Base-by-base conservation (phyloP, 2,797 vertebrate species). In the Pipistrellus pipistrellus region DNA sequence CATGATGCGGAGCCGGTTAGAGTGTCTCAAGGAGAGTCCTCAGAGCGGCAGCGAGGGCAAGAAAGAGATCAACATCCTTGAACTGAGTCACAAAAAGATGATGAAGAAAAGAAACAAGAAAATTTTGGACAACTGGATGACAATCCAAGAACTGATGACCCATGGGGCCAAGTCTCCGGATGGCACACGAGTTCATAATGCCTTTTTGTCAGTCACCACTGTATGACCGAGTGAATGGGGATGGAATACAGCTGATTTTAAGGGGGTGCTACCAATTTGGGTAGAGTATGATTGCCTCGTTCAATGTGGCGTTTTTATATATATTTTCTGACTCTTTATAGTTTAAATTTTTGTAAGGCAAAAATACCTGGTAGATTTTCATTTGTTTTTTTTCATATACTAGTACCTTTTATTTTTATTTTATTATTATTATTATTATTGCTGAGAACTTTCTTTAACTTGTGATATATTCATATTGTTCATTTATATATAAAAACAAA, bases 91-190 rank as follows among this genome's bases (percentile, higher is more conserved):
- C 98, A 99, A 99, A 98, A 99, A 99, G 98, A 99, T 99, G 99
- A 99, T 99, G 99, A 99, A 99, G 97, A 99, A 99, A 96, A 99
- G 99, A 85, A 99, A 99, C 98, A 99, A 99, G 98, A 99, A 99
- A 98, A 99, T 99, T 95, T 98, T 99, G 97, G 99, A 99, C 98
- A 99, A 99, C 98, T 99, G 99, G 99, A 99, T 99, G 99, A 99
- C 99, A 94, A 99, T 99, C 97, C 99, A 99, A 98, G 99, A 99
- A 98, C 98, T 99, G 97, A 99, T 99, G 99, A 99, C 99, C 93
- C 99, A 99, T 0, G 99, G 99, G 90, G 99, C 99, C 90, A 99
- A 99, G 97, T 99, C 99, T 46, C 99, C 99, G 1, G 99, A 99
- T 2, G 99, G 99, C 95, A 98, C 99, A 35, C 98, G 98, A 97